Evolutionary conservation across 2,113 vertebrate genomes (phyloP).

Genomic region (Scopus umbretta): DNA sequence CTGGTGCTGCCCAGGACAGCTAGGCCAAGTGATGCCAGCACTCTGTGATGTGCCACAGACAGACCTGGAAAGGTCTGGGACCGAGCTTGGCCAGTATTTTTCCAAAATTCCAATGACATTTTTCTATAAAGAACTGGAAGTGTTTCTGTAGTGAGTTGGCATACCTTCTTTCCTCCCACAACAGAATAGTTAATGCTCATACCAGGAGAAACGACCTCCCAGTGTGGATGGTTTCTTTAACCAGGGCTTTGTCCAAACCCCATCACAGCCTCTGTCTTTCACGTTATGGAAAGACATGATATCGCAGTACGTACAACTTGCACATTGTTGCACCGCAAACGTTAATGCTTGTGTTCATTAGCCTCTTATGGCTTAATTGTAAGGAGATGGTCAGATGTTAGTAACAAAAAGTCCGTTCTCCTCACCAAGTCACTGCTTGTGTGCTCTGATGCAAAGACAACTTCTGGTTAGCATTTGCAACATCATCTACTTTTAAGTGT

Average conservation of each 20-base stretch:
- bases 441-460: background rate
- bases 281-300: background rate
- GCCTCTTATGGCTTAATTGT: background rate
- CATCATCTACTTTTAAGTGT: background rate
- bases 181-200: background rate
- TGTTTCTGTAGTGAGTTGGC: background rate
- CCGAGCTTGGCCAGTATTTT: background rate
- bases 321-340: background rate
- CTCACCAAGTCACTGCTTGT: background rate
- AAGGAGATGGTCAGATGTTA: background rate
- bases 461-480: background rate
- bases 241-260: background rate
- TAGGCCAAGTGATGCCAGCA: background rate
- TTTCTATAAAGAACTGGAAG: background rate
- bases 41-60: background rate
- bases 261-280: background rate
- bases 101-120: background rate
- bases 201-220: background rate
- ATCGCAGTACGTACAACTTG: background rate
- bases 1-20: accelerated
- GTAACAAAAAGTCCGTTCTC: background rate
- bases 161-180: background rate
- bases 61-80: background rate
- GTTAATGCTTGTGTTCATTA: background rate
- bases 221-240: background rate